Percentiles rank a stretch among this genome's conserved stretches.
These are phyloP conservation scores for Cybosia mesomella DNA, from an alignment of 2,888 invertebrate genomes.

Conservation along the genomic window DNA sequence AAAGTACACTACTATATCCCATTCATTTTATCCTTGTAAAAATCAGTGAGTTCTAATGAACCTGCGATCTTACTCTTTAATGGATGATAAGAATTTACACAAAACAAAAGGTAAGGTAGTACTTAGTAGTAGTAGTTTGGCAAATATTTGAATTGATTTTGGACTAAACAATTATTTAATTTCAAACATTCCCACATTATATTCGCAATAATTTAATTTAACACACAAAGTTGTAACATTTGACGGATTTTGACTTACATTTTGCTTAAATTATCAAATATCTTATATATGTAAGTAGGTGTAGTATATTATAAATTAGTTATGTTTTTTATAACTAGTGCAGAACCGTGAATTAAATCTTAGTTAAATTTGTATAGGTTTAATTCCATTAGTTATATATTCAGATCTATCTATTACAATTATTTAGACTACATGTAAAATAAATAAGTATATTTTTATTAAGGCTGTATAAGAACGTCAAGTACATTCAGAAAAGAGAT, in stretches of 20 bases:
- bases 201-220: not conserved
- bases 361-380: slow-evolving; percentile 52
- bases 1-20: too few species aligned
- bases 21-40: too few species aligned
- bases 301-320: slow-evolving; percentile 31
- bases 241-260: slow-evolving; percentile 36
- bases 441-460: slow-evolving; percentile 6
- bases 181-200: slow-evolving; percentile 10
- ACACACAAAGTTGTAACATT: slow-evolving; percentile 23
- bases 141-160: slow-evolving; percentile 26
- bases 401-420: slow-evolving; percentile 70
- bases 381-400: slow-evolving; percentile 58
- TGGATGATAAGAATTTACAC: not conserved
- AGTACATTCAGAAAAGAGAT: slow-evolving; percentile 11
- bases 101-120: not conserved
- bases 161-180: not conserved
- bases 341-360: slow-evolving; percentile 53
- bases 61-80: too few species aligned
- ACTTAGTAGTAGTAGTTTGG: slow-evolving; percentile 38
- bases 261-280: slow-evolving; percentile 29
- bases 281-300: slow-evolving; percentile 21
- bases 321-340: slow-evolving; percentile 37
- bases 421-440: slow-evolving; percentile 13
- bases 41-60: too few species aligned
- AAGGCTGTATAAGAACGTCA: slow-evolving; percentile 26